Evolutionary conservation across 2,888 invertebrate species (phyloP).

Genomic region (Synergus itoensis): DNA sequence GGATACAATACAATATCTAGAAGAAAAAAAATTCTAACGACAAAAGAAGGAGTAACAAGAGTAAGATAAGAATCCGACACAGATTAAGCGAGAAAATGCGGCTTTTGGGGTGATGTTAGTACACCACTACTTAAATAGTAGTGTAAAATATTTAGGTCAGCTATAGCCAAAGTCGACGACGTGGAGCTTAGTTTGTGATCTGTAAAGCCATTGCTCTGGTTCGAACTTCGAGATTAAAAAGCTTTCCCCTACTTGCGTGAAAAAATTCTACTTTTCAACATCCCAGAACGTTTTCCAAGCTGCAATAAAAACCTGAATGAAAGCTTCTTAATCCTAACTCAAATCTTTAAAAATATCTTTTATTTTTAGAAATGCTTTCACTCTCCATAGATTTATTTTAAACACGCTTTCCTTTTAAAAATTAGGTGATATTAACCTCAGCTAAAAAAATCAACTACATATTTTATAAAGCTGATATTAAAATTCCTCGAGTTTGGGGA

Average conservation of each 20-base stretch:
- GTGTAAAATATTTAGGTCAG: conserved; percentile 37
- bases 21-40: neutral
- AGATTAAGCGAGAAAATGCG: conserved; percentile 34
- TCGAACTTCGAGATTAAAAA: conserved; percentile 39
- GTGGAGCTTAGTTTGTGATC: conserved; percentile 16
- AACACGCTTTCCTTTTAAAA: neutral
- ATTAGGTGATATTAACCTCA: neutral
- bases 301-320: conserved; percentile 4
- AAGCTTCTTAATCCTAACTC: conserved; percentile 25
- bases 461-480: too few relatives aligned
- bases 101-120: conserved; percentile 23
- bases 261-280: conserved; percentile 21
- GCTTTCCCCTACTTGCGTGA: conserved; percentile 2
- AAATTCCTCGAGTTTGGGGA: neutral
- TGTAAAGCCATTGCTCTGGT: conserved; percentile 27
- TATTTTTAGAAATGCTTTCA: conserved; percentile 10
- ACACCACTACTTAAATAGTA: conserved; percentile 37
- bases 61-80: conserved; percentile 18
- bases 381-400: neutral
- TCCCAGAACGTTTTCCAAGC: conserved; percentile 16
- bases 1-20: neutral
- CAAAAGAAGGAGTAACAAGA: neutral
- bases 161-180: conserved; percentile 35
- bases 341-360: neutral
- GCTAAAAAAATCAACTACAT: neutral